A percentile compares a stretch with the other conserved stretches of the same genome.
These are phyloP conservation scores for Lasius fuliginosus DNA, from an alignment of 2,888 invertebrate genomes.

Conservation along the genomic window DNA sequence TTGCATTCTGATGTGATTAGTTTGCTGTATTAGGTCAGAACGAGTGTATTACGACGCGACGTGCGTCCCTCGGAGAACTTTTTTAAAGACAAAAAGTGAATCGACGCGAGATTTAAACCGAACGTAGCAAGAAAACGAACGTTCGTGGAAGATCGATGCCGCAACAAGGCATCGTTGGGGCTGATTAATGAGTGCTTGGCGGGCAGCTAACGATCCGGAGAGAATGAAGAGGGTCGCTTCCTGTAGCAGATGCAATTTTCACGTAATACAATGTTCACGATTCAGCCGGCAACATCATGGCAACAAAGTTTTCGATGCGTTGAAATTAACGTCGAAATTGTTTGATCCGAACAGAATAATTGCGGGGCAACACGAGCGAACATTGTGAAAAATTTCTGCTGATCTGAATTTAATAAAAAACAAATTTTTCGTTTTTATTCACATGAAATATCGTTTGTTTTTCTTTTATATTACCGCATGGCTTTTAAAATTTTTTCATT, in stretches of 20 bases:
- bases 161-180: constrained; percentile 15
- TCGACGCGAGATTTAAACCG: constrained; percentile 28
- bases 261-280: constrained; percentile 24
- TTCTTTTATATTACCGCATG: background rate
- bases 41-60: background rate
- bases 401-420: background rate
- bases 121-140: constrained; percentile 27
- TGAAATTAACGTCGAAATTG: background rate
- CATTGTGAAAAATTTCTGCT: background rate
- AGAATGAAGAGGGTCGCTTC: constrained; percentile 51
- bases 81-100: constrained; percentile 12
- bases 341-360: constrained; percentile 3
- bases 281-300: background rate
- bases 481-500: background rate
- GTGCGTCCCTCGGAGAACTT: background rate
- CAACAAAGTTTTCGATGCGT: background rate
- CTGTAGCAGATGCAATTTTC: constrained; percentile 41
- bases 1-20: background rate
- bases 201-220: constrained; percentile 57
- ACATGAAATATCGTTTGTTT: background rate
- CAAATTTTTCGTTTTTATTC: background rate
- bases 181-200: constrained; percentile 63
- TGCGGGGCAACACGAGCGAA: background rate
- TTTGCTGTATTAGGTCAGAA: background rate
- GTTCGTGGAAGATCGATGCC: constrained; percentile 43